Evolutionary conservation across 2,113 vertebrate genomes (phyloP), one percentile per base, ranked within the genome.

Genomic region (Hyperopisus bebe): DNA sequence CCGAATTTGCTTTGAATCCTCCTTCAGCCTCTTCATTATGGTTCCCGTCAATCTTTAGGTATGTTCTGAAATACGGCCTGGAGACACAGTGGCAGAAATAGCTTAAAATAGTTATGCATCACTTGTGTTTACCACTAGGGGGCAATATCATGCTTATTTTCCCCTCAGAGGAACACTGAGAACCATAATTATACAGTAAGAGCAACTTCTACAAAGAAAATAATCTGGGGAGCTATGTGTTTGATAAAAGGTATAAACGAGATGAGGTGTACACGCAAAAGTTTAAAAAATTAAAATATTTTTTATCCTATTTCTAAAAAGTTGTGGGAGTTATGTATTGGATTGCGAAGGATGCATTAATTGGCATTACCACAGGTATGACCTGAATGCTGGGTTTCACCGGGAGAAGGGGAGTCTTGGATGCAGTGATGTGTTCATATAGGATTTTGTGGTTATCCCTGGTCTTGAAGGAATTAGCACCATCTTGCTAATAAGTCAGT

Each of bases 21-120:
- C 58, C 90, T 17, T 92, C 94, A 1, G 80, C 51, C 21, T 95
- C 94, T 90, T 96, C 94, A 3, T 96, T 95, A 58, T 96, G 94
- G 89, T 96, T 96, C 91, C 95, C 94, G 55, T 96, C 95, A 3
- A 95, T 95, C 93, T 95, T 96, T 90, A 95, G 92, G 93, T 96
- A 96, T 88, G 93, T 94, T 58, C 93, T 95, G 0, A 96, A 95
- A n/a, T 96, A 95, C 5, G 94, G 93, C 70, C 96, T 97, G 91
- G 47, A 42, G 66, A 85, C 48, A 86, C 27, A 48, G 84, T 8
- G 35, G 48, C 89, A 84, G 51, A 91, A 84, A 70, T 27, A 89
- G 48, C 84, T 39, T 27, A 48, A 35, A 84, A 83, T 53, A 44
- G 35, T 51, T 44, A 27, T 83, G n/a, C n/a, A 47, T 15, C 46